phyloP scores from a whole-genome alignment of 2,113 vertebrate genomes.

The Tichodroma muraria region DNA sequence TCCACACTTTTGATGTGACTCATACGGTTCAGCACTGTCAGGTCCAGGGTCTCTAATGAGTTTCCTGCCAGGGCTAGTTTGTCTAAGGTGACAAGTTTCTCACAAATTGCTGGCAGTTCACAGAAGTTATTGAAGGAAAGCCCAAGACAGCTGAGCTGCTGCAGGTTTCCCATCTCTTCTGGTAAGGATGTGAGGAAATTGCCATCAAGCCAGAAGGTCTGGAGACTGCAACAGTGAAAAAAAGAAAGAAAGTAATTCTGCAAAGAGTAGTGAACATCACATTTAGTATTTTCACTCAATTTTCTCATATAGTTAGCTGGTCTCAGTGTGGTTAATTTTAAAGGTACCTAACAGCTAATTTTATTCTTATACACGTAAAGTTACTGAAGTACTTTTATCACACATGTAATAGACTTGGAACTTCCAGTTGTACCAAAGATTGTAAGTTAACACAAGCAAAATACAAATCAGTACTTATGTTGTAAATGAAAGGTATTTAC shows the following conservation, averaged over 20 bases:
- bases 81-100: conserved; percentile 79
- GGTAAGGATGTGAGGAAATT: conserved; percentile 86
- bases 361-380: not conserved
- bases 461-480: not conserved
- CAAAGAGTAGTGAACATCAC: not conserved
- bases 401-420: not conserved
- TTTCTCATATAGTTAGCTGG: not conserved
- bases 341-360: not conserved
- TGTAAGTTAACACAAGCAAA: not conserved
- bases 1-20: conserved; percentile 86
- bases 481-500: not conserved
- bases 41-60: conserved; percentile 75
- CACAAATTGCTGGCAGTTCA: conserved; percentile 81
- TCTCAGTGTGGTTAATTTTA: not conserved
- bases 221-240: conserved; percentile 73
- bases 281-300: not conserved
- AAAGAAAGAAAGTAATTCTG: not conserved
- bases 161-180: conserved; percentile 82
- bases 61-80: conserved; percentile 91
- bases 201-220: conserved; percentile 90
- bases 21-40: conserved; percentile 77
- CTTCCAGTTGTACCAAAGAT: not conserved
- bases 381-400: not conserved
- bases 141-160: conserved; percentile 84
- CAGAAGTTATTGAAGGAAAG: conserved; percentile 92